These are phyloP conservation scores for Phodopus roborovskii DNA, from an alignment of 2,113 vertebrate species.

Conservation along the genomic window DNA sequence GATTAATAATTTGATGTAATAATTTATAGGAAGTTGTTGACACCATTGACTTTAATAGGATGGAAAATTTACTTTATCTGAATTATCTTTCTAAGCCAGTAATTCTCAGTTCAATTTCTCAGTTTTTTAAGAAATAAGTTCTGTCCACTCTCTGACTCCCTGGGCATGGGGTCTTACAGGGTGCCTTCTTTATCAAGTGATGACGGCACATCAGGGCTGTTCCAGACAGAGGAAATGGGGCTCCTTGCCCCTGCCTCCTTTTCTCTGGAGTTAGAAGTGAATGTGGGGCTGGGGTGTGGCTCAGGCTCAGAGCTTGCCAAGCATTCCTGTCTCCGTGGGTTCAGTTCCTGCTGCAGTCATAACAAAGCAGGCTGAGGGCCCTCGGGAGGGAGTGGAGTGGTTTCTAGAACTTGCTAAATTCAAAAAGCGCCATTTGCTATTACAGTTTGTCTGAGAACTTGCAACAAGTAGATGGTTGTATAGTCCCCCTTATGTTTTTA, in stretches of 20 bases:
- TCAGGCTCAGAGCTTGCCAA: neutral
- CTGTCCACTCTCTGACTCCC: neutral
- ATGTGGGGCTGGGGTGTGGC: neutral
- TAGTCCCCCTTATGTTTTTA: neutral
- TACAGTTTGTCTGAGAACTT: neutral
- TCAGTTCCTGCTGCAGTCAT: too few species aligned
- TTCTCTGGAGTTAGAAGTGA: slow-evolving; percentile 30
- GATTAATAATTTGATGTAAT: neutral
- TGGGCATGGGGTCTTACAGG: neutral
- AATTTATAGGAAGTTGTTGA: neutral
- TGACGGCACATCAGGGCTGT: neutral
- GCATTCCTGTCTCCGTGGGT: too few species aligned
- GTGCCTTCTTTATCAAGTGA: neutral
- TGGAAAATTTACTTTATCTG: neutral
- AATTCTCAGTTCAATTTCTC: neutral
- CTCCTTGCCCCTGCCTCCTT: neutral
- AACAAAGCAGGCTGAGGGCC: neutral
- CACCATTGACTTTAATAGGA: neutral
- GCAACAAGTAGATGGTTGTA: neutral
- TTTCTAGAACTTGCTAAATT: slow-evolving; percentile 12
- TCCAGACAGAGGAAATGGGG: neutral
- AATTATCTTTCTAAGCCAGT: neutral
- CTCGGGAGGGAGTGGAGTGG: neutral
- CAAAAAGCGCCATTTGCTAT: neutral
- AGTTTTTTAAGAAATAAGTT: neutral